These are phyloP conservation scores for Mus spretus DNA, from an alignment of 2,797 vertebrate genomes.

Conservation along the genomic window DNA sequence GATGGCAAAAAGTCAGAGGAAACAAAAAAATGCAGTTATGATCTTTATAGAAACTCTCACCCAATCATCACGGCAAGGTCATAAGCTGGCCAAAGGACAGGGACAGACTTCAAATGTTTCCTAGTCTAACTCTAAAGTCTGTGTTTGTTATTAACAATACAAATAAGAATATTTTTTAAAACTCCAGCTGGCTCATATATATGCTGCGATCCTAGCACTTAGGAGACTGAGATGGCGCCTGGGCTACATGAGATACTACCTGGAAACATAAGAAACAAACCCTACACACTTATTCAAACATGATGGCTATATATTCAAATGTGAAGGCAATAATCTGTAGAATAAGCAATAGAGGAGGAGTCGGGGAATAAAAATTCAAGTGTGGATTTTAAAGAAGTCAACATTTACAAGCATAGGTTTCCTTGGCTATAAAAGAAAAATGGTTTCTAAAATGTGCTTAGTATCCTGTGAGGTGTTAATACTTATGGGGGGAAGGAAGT, in stretches of 20 bases:
- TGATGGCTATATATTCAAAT: background rate
- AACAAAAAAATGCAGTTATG: background rate
- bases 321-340: background rate
- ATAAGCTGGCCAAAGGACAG: background rate
- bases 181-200: background rate
- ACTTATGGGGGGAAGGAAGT: background rate
- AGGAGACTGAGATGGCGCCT: background rate
- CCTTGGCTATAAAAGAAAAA: background rate
- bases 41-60: background rate
- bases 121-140: background rate
- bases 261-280: background rate
- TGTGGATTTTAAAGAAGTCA: background rate
- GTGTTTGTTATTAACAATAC: background rate
- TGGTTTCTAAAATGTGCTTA: background rate
- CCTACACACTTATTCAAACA: background rate
- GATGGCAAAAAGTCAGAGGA: slow-evolving; percentile 30
- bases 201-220: background rate
- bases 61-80: background rate
- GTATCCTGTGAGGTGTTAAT: background rate
- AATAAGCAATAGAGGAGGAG: background rate
- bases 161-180: background rate
- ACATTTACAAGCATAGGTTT: background rate
- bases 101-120: background rate
- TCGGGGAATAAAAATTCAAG: background rate
- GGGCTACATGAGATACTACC: background rate